Evolutionary conservation across 2,888 invertebrate genomes (phyloP).

Genomic region (Luperina nickerlii): DNA sequence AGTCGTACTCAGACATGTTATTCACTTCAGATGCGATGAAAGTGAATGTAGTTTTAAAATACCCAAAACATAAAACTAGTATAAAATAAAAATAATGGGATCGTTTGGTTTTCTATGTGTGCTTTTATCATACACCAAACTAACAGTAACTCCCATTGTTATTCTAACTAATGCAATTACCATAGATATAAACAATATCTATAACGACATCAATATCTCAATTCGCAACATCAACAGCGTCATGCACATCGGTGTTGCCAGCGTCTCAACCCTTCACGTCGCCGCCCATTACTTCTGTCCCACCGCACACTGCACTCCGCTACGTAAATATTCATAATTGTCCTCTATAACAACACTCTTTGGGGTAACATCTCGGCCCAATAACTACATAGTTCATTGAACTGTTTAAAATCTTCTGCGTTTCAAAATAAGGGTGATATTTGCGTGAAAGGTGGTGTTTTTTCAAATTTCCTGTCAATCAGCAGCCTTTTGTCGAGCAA

Average conservation of each 20-base stretch:
- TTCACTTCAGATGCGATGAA: background rate
- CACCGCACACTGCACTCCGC: conserved; percentile 78
- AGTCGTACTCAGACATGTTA: background rate
- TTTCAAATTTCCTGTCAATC: conserved; percentile 71
- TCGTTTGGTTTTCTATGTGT: background rate
- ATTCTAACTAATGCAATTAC: conserved; percentile 50
- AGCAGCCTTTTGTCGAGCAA: conserved; percentile 74
- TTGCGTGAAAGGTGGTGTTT: conserved; percentile 51
- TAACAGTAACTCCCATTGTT: background rate
- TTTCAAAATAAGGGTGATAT: conserved; percentile 61
- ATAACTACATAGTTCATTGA: conserved; percentile 55
- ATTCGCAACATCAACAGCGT: conserved; percentile 64
- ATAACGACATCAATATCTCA: conserved; percentile 57
- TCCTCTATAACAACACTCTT: conserved; percentile 70
- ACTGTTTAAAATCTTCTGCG: conserved; percentile 54
- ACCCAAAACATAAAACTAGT: background rate
- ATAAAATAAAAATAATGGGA: background rate
- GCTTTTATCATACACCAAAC: background rate
- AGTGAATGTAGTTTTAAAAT: background rate
- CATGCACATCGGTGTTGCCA: conserved; percentile 62
- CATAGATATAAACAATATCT: conserved; percentile 48
- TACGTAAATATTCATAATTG: conserved; percentile 85
- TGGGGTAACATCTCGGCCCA: conserved; percentile 70
- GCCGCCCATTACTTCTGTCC: conserved; percentile 79
- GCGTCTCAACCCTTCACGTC: conserved; percentile 79